A percentile compares a stretch with the other conserved stretches of the same genome.
These are phyloP conservation scores for Galaxias olidus DNA, from an alignment of 2,797 vertebrate species.

Conservation along the genomic window DNA sequence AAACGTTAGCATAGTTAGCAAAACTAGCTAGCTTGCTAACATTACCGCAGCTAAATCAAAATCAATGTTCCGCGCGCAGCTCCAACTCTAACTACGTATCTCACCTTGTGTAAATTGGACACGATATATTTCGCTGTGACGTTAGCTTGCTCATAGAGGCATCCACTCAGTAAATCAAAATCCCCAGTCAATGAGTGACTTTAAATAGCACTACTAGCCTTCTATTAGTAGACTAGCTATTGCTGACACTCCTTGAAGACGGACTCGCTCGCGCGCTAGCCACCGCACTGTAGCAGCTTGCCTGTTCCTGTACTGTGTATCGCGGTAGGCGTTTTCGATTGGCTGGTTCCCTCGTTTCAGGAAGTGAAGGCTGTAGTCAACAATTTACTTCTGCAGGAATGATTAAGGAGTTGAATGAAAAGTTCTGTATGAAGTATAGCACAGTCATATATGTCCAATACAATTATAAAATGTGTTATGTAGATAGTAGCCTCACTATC, in stretches of 20 bases:
- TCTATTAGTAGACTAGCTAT: not conserved
- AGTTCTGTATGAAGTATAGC: too few relatives aligned
- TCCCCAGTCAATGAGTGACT: slow-evolving; percentile 28
- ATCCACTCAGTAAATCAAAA: slow-evolving; percentile 40
- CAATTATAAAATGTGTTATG: too few relatives aligned
- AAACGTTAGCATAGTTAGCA: not conserved
- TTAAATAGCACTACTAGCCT: not conserved
- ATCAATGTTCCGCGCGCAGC: not conserved
- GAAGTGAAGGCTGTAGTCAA: not conserved
- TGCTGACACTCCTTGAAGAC: not conserved
- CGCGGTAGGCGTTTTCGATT: not conserved
- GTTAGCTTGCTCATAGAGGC: slow-evolving; percentile 73
- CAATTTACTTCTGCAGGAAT: too few relatives aligned
- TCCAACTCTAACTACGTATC: slow-evolving; percentile 24
- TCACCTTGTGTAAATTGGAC: slow-evolving; percentile 68
- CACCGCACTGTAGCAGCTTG: not conserved
- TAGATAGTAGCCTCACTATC: too few relatives aligned
- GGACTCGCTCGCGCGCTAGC: not conserved
- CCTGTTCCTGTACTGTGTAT: too few relatives aligned
- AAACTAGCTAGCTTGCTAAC: not conserved
- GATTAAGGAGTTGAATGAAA: too few relatives aligned
- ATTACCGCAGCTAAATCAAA: not conserved
- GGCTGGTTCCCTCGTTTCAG: slow-evolving; percentile 8
- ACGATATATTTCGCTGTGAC: slow-evolving; percentile 44
- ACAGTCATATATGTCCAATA: too few relatives aligned